These are phyloP conservation scores for Erpornis zantholeuca DNA, from an alignment of 2,113 vertebrate species.

Conservation along the genomic window DNA sequence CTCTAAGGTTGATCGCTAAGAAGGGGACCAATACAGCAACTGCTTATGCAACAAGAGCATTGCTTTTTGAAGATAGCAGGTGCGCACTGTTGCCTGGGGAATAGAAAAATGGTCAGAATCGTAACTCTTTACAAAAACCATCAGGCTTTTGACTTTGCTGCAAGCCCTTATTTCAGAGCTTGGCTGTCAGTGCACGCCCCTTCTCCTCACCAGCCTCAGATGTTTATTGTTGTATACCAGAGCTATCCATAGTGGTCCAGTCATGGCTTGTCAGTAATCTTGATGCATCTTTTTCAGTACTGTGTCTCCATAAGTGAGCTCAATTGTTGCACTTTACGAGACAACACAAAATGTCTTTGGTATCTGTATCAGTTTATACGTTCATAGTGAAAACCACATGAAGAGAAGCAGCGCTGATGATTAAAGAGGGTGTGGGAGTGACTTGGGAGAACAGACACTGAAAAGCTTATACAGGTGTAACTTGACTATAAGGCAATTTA, in stretches of 20 bases:
- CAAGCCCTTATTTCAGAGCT: background rate
- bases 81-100: background rate
- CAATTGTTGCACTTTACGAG: background rate
- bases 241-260: background rate
- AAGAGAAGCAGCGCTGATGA: background rate
- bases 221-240: background rate
- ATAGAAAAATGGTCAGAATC: background rate
- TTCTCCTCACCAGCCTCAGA: background rate
- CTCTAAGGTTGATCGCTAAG: background rate
- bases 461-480: background rate
- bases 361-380: background rate
- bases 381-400: background rate
- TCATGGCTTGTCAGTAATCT: background rate
- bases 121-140: background rate
- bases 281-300: background rate
- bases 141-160: background rate
- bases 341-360: background rate
- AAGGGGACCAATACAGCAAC: background rate
- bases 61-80: conserved; percentile 6
- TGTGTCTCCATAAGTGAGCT: background rate
- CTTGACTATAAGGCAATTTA: background rate
- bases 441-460: background rate
- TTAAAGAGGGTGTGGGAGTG: background rate
- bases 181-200: background rate
- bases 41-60: background rate